phyloP scores from a whole-genome alignment of 2,797 vertebrate species.

The Chloroceryle inda region DNA sequence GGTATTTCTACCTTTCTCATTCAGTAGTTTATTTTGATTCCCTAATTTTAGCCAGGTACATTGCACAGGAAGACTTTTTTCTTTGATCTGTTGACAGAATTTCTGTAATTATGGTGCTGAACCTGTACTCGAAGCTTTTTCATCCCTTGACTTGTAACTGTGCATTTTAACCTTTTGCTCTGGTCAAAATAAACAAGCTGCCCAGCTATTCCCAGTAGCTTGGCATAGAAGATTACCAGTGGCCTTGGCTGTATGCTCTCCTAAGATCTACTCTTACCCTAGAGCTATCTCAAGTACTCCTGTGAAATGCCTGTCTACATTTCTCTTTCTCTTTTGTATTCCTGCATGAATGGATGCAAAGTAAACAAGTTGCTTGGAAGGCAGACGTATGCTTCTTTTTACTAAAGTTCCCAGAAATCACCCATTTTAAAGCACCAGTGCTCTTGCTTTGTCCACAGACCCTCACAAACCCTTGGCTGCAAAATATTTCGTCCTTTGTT shows the following conservation, averaged over 20 bases:
- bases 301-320: conserved; percentile 97
- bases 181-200: conserved; percentile 77
- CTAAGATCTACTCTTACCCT: conserved; percentile 75
- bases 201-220: conserved; percentile 71
- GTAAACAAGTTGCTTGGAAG: conserved; percentile 94
- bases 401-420: conserved; percentile 87
- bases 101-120: conserved; percentile 84
- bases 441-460: conserved; percentile 92
- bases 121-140: conserved; percentile 73
- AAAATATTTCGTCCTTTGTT: conserved; percentile 84
- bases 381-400: conserved; percentile 85
- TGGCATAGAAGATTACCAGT: conserved; percentile 73
- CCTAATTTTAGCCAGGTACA: conserved; percentile 90
- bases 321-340: conserved; percentile 84
- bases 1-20: conserved; percentile 97
- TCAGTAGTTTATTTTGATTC: conserved; percentile 86
- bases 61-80: conserved; percentile 96
- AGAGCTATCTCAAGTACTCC: conserved; percentile 88
- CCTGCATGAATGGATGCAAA: conserved; percentile 99
- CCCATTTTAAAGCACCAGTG: conserved; percentile 86
- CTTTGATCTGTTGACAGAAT: conserved; percentile 79
- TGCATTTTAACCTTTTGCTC: conserved; percentile 79
- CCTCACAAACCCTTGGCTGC: conserved; percentile 91
- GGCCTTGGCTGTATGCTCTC: conserved; percentile 81
- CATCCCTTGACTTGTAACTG: conserved; percentile 77